phyloP scores from a whole-genome alignment of 2,888 invertebrate genomes.

The Agrochola lychnidis region DNA sequence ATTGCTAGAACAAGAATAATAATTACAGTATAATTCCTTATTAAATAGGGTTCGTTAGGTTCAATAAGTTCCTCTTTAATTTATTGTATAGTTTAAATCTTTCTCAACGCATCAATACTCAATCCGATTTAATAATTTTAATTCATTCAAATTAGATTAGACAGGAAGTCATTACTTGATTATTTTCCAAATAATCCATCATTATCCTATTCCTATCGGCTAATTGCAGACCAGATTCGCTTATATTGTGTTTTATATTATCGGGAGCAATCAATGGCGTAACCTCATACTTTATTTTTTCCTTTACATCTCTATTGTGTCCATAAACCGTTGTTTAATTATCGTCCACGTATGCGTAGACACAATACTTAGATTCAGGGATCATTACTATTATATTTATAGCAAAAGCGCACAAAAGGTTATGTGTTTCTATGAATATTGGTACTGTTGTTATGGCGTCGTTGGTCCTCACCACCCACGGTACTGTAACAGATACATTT shows the following conservation, averaged over 20 bases:
- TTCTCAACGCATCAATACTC: not conserved
- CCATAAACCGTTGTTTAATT: constrained; percentile 48
- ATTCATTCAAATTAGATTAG: constrained; percentile 19
- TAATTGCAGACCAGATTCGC: constrained; percentile 16
- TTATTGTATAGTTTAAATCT: not conserved
- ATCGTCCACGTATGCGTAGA: constrained; percentile 49
- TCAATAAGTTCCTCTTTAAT: not conserved
- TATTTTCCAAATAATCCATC: not conserved
- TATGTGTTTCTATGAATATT: constrained; percentile 62
- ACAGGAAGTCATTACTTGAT: constrained; percentile 24
- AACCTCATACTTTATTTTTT: constrained; percentile 17
- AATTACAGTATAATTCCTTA: not conserved
- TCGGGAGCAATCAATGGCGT: constrained; percentile 15
- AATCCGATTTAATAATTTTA: not conserved
- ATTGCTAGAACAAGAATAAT: constrained; percentile 1
- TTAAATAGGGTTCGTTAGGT: not conserved
- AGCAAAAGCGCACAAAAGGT: constrained; percentile 58
- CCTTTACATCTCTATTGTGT: constrained; percentile 17
- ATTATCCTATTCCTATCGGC: constrained; percentile 4
- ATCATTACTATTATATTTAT: constrained; percentile 60
- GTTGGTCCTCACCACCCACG: constrained; percentile 33
- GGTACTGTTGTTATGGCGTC: constrained; percentile 37
- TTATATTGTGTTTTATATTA: constrained; percentile 9
- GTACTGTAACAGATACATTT: constrained; percentile 27
- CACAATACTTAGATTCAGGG: constrained; percentile 44